These are phyloP conservation scores for Himantopus leucocephalus DNA, from an alignment of 2,113 vertebrate species.

Conservation along the genomic window DNA sequence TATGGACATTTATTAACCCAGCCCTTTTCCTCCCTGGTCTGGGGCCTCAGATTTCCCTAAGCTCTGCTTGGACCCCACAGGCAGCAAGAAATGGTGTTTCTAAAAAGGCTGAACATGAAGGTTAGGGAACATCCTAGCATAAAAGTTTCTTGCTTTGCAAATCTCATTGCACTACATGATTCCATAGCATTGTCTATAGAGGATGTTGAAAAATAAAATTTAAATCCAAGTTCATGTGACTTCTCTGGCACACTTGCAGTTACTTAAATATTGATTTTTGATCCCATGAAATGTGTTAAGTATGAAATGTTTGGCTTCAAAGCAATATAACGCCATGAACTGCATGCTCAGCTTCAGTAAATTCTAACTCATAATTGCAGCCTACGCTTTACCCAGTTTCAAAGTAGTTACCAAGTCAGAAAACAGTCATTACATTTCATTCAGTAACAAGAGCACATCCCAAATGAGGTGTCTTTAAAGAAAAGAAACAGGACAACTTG, in stretches of 20 bases:
- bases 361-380: constrained; percentile 13
- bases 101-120: neutral
- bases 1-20: constrained; percentile 15
- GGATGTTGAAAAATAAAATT: neutral
- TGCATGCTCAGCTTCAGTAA: neutral
- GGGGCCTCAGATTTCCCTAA: neutral
- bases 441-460: neutral
- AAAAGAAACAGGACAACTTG: constrained; percentile 45
- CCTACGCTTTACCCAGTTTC: neutral
- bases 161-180: neutral
- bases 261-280: neutral
- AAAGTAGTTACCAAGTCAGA: constrained; percentile 40
- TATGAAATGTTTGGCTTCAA: neutral
- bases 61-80: neutral
- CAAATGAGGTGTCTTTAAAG: constrained; percentile 56
- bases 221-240: neutral
- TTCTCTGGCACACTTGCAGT: neutral
- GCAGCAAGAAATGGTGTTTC: neutral
- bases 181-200: neutral
- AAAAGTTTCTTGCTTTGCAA: neutral
- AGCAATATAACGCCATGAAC: neutral
- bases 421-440: constrained; percentile 9
- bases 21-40: neutral
- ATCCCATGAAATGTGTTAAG: neutral
- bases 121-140: neutral